Base-by-base conservation (phyloP, 2,113 vertebrate species). In the Microtus ochrogaster region DNA sequence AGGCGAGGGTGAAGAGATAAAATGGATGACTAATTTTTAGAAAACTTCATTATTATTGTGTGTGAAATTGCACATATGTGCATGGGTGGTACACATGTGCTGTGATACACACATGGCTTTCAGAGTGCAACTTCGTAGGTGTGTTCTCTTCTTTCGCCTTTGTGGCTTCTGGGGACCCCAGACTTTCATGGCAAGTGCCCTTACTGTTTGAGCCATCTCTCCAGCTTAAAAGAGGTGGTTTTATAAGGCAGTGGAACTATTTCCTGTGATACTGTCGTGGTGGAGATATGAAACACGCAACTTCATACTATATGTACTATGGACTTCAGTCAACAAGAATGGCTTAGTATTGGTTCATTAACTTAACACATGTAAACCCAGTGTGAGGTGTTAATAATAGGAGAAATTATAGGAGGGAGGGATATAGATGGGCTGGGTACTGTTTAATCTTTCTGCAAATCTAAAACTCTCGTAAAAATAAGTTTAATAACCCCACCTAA, bases 381-480 rank as follows among this genome's bases (percentile, higher is more conserved):
- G 74, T 26, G 30, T 19, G 19, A 74, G 22, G 13, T 87, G 65
- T 61, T 73, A 82, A 92, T 79, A 79, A 63, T 10, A 61, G 63
- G 58, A n/a, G 84, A 88, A 87, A 28, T 44, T 70, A 1, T 49
- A 7, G n/a, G 19, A 24, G 26, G 44, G 6, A 49, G 16, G 21
- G 11, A 47, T 39, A 36, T 41, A 55, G 26, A 47, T 49, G 33
- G 49, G 41, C 92, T 66, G 91, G 74, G 30, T 58, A 70, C 65
- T 72, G n/a, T 30, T 95, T 2, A n/a, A 22, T 49, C 96, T 88
- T 92, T 74, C 52, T n/a, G 28, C 6, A 88, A 65, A 70, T 74
- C 26, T 79, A 68, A 96, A 95, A 66, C 65, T 68, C 0, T 44
- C 49, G 19, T 92, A 61, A 72, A 90, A 96, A 52, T 77, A 83